phyloP scores from a whole-genome alignment of 2,113 vertebrate species.

The Phocoena sinus region DNA sequence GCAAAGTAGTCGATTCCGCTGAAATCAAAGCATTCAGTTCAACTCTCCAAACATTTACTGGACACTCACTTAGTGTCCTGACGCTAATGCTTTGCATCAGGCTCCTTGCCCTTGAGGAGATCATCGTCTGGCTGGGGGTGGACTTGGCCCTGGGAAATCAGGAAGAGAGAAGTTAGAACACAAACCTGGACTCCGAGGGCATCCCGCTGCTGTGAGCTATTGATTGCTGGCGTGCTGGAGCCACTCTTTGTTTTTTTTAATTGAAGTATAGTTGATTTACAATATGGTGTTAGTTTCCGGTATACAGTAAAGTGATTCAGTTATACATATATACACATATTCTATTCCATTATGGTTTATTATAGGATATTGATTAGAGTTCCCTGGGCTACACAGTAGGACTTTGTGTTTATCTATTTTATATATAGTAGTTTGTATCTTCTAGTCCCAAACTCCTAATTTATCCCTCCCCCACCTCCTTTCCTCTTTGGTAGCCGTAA shows the following conservation, averaged over 20 bases:
- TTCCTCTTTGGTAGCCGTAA: background rate
- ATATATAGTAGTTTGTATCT: no score
- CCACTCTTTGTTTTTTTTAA: background rate
- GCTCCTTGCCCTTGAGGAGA: background rate
- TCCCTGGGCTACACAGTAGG: background rate
- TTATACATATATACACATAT: background rate
- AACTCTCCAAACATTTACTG: background rate
- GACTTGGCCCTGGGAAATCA: background rate
- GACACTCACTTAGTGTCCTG: background rate
- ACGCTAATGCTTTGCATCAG: fast-evolving
- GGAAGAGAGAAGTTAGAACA: background rate
- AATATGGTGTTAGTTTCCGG: background rate
- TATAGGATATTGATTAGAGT: background rate
- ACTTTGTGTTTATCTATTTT: background rate
- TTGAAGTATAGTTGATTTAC: background rate
- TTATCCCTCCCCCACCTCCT: background rate
- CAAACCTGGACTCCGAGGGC: background rate
- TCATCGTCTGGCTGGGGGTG: fast-evolving
- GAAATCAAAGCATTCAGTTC: background rate
- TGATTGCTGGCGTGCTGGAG: fast-evolving
- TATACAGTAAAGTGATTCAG: background rate
- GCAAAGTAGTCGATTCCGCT: fast-evolving
- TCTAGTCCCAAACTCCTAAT: background rate
- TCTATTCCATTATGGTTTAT: background rate
- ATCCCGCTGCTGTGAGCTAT: background rate